A percentile compares a stretch with the other conserved stretches of the same genome.
These are phyloP conservation scores for Xiphorhynchus erythropygius DNA, from an alignment of 2,797 vertebrate genomes.

Conservation along the genomic window DNA sequence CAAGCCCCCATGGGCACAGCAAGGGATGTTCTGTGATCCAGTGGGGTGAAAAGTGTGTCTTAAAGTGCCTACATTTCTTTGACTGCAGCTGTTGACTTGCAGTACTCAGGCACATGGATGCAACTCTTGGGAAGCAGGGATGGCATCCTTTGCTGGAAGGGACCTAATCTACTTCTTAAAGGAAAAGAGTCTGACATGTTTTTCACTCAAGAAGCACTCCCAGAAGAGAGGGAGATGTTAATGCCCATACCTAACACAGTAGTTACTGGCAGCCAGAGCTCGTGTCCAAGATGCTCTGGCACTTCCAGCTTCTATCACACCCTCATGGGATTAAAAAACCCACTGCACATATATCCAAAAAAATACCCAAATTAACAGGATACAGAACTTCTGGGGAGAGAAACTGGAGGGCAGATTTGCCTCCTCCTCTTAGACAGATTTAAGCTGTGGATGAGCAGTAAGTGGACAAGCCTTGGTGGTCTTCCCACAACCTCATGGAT, in stretches of 20 bases:
- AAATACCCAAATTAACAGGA: background rate
- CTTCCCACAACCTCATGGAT: background rate
- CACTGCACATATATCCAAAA: background rate
- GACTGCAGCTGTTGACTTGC: background rate
- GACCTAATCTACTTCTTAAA: background rate
- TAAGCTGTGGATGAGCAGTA: background rate
- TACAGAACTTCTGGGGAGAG: background rate
- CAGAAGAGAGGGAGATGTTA: background rate
- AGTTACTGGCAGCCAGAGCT: background rate
- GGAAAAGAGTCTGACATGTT: background rate
- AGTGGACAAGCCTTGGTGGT: background rate
- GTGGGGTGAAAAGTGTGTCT: fast-evolving
- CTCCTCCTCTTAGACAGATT: background rate
- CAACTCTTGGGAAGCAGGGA: background rate
- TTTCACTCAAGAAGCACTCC: background rate
- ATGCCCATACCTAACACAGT: background rate
- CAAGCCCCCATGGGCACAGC: background rate
- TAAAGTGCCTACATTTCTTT: background rate
- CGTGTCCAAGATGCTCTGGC: no score
- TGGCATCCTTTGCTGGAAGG: background rate
- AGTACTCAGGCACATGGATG: background rate
- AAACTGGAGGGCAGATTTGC: background rate
- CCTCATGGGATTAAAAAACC: background rate
- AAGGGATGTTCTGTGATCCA: background rate
- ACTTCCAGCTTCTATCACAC: background rate